phyloP scores from a whole-genome alignment of 2,797 vertebrate species.

The Catamblyrhynchus diadema region DNA sequence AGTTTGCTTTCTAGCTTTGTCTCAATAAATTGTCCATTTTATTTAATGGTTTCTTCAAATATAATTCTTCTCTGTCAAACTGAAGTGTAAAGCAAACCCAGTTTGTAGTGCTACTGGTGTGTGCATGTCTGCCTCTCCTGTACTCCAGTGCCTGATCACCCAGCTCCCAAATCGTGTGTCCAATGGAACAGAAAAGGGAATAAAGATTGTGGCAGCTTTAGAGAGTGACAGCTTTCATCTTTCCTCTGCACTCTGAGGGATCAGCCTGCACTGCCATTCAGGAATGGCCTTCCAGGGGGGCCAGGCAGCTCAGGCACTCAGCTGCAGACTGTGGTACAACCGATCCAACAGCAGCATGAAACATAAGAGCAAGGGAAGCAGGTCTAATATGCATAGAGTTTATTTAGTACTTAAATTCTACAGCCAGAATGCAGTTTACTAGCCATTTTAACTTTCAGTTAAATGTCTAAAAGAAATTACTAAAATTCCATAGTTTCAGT shows the following conservation, averaged over 20 bases:
- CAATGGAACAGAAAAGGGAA: not conserved
- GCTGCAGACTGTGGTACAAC: accelerated
- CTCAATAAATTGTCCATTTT: not conserved
- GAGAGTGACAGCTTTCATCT: not conserved
- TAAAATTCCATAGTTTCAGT: not conserved
- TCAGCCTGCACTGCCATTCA: too few species aligned
- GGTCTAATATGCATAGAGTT: conserved; percentile 68
- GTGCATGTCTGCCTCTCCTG: not conserved
- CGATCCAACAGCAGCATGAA: not conserved
- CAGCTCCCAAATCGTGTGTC: not conserved
- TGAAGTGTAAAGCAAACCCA: not conserved
- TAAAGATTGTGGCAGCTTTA: not conserved
- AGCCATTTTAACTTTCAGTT: conserved; percentile 34
- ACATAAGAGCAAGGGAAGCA: not conserved
- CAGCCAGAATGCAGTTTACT: conserved; percentile 52
- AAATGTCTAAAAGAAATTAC: not conserved
- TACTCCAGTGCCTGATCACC: not conserved
- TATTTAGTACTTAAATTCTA: conserved; percentile 71
- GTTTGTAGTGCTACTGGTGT: not conserved
- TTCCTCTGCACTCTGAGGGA: not conserved
- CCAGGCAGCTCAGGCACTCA: not conserved
- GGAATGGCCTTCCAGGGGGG: not conserved
- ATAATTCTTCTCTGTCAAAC: not conserved
- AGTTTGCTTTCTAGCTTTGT: not conserved
- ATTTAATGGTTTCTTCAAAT: not conserved